A percentile compares a stretch with the other conserved stretches of the same genome.
phyloP scores from a whole-genome alignment of 2,113 vertebrate species.

The Micronycteris hirsuta region DNA sequence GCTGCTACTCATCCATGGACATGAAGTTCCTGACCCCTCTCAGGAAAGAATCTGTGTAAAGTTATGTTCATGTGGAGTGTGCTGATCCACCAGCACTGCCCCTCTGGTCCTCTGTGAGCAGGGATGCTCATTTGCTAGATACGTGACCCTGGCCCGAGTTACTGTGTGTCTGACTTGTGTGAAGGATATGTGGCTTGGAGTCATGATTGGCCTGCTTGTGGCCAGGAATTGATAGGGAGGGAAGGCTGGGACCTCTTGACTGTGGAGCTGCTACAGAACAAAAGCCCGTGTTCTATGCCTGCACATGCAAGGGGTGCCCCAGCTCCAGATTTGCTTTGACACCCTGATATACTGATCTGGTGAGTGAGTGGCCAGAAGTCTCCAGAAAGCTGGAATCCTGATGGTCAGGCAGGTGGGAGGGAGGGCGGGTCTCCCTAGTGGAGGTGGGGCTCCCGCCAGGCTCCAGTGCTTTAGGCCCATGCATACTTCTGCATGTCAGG shows the following conservation, averaged over 20 bases:
- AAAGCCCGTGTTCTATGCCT: neutral
- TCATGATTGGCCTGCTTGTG: neutral
- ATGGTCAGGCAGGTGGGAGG: neutral
- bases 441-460: neutral
- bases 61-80: neutral
- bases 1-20: neutral
- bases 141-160: neutral
- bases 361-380: neutral
- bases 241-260: neutral
- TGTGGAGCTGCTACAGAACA: neutral
- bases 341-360: neutral
- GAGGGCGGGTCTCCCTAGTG: neutral
- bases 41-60: neutral
- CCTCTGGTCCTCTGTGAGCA: neutral
- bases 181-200: neutral
- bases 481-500: neutral
- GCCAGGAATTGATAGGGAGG: neutral
- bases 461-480: neutral
- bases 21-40: neutral
- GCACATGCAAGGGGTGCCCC: neutral
- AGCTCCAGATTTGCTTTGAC: neutral
- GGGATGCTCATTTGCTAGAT: neutral
- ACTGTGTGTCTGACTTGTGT: neutral
- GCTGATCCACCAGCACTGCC: too few relatives aligned
- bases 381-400: neutral